Percentiles rank a stretch among this genome's conserved stretches.
These are phyloP conservation scores for Sebastes alutus DNA, from an alignment of 2,797 vertebrate genomes.

Conservation along the genomic window DNA sequence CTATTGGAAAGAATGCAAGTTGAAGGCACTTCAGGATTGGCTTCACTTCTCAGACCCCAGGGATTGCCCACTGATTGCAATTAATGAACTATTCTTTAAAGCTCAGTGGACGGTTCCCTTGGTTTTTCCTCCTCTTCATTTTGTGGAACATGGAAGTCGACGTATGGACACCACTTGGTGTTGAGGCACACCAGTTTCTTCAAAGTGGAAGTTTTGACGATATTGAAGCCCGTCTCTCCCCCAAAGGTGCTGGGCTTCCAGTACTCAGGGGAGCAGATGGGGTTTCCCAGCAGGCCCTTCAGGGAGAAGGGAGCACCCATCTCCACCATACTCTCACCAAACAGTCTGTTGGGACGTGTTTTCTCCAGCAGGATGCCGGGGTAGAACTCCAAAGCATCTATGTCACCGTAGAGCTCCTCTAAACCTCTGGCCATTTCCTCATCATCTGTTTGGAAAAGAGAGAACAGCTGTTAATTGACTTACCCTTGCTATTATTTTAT, in stretches of 20 bases:
- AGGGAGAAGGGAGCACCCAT: conserved; percentile 96
- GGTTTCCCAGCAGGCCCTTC: conserved; percentile 94
- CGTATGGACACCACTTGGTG: conserved; percentile 89
- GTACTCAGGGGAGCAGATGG: conserved; percentile 95
- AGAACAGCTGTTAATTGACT: not conserved
- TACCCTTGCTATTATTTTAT: not conserved
- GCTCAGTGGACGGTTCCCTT: conserved; percentile 73
- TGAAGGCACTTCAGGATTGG: too few relatives aligned
- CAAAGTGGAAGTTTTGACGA: conserved; percentile 88
- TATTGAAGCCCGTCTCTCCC: conserved; percentile 87
- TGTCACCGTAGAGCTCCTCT: conserved; percentile 91
- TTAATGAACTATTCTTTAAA: conserved; percentile 52
- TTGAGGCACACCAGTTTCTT: conserved; percentile 92
- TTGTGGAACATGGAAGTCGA: conserved; percentile 84
- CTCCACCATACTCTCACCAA: conserved; percentile 97
- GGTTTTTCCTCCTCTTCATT: conserved; percentile 33
- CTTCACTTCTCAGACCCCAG: not conserved
- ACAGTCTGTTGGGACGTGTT: conserved; percentile 81
- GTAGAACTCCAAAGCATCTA: conserved; percentile 93
- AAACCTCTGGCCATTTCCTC: conserved; percentile 84
- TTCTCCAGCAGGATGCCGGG: conserved; percentile 90
- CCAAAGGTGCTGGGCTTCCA: conserved; percentile 98
- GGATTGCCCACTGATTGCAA: too few relatives aligned
- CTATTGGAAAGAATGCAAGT: too few relatives aligned
- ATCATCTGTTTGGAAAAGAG: conserved; percentile 81